Percentiles rank a stretch among this genome's conserved stretches.
These are phyloP conservation scores for Pangasianodon gigas DNA, from an alignment of 2,113 vertebrate genomes.

Conservation along the genomic window DNA sequence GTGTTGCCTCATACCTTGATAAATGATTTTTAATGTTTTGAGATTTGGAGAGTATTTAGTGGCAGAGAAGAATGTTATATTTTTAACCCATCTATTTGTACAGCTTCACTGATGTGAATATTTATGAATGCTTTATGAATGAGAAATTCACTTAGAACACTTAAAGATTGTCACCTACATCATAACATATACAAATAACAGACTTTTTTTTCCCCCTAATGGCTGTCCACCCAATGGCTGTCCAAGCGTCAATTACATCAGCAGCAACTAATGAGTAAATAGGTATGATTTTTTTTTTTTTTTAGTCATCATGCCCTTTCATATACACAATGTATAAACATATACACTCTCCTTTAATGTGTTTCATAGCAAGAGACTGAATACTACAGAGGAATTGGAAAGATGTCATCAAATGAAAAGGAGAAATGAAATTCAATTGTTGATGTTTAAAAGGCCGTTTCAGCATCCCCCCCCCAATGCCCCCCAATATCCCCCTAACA, in stretches of 20 bases:
- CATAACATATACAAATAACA: too few species aligned
- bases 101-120: neutral
- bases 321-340: neutral
- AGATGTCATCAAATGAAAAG: neutral
- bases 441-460: neutral
- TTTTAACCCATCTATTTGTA: neutral
- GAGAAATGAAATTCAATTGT: neutral
- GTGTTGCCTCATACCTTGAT: slow-evolving; percentile 13
- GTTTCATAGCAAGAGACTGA: neutral
- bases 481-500: too few species aligned
- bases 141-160: neutral
- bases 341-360: neutral
- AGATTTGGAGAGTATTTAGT: neutral
- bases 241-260: neutral
- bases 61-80: neutral
- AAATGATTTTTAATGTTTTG: neutral
- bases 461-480: neutral
- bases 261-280: neutral
- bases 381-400: neutral
- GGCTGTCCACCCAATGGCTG: neutral
- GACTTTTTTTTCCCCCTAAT: neutral
- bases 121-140: neutral
- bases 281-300: neutral
- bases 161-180: too few species aligned
- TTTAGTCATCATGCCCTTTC: too few species aligned